Conservation (phyloP, 2,797 vertebrate genomes). For the Chanos chanos region DNA sequence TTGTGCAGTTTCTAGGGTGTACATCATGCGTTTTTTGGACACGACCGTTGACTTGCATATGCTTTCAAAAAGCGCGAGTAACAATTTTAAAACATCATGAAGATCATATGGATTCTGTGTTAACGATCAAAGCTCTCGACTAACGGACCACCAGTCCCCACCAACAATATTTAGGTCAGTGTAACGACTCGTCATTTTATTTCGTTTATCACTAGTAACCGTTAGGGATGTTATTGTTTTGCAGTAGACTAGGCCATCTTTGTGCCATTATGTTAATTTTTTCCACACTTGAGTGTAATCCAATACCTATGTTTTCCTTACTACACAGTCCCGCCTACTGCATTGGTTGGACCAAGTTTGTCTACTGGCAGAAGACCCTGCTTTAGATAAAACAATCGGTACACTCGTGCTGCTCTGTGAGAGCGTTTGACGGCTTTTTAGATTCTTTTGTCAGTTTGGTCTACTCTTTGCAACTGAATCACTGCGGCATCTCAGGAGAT, state of each 20-base stretch:
- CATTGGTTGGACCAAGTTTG: not conserved
- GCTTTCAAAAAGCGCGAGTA: too few species aligned
- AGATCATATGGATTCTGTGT: too few species aligned
- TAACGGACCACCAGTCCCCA: too few species aligned
- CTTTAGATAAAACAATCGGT: not conserved
- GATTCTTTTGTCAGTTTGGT: not conserved
- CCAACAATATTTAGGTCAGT: too few species aligned
- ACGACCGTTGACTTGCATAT: too few species aligned
- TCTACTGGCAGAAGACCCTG: not conserved
- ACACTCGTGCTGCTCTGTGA: not conserved
- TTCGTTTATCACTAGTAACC: too few species aligned
- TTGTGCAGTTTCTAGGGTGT: too few species aligned
- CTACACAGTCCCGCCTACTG: not conserved
- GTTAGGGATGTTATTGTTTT: too few species aligned
- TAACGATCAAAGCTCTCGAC: too few species aligned
- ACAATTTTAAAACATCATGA: too few species aligned
- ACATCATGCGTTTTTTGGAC: too few species aligned
- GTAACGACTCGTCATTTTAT: too few species aligned
- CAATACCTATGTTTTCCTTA: not conserved
- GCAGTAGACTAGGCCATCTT: not conserved
- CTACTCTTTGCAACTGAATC: not conserved
- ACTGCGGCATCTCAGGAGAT: not conserved
- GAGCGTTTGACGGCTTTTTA: not conserved
- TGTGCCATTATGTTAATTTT: conserved; percentile 3
- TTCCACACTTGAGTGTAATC: not conserved